A percentile compares a stretch with the other conserved stretches of the same genome.
Evolutionary conservation across 2,113 vertebrate genomes (phyloP).

Genomic region (Gavia stellata): DNA sequence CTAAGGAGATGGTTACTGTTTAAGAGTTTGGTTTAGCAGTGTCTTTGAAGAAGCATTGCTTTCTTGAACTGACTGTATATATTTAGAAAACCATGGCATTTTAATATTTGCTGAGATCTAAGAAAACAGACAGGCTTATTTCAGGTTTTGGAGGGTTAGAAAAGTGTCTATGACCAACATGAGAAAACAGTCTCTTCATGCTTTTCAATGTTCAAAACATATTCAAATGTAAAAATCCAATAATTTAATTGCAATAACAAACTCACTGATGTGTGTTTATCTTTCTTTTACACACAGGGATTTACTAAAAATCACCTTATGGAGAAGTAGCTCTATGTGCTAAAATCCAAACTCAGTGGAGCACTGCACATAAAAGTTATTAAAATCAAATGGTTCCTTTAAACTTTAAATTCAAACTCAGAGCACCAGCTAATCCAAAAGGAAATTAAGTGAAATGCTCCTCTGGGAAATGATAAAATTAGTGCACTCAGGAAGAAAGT

Average conservation of each 20-base stretch:
- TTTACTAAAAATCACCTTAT: constrained; percentile 87
- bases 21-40: neutral
- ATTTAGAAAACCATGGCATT: neutral
- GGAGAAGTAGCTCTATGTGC: constrained; percentile 74
- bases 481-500: neutral
- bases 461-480: constrained; percentile 57
- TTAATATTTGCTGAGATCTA: constrained; percentile 34
- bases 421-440: constrained; percentile 76
- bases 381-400: constrained; percentile 83
- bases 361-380: constrained; percentile 80
- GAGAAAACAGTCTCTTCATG: constrained; percentile 68
- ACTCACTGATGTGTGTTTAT: constrained; percentile 89
- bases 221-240: constrained; percentile 79
- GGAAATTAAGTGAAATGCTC: constrained; percentile 69
- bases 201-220: constrained; percentile 77
- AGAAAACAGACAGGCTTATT: constrained; percentile 49
- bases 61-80: neutral
- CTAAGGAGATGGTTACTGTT: neutral
- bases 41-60: constrained; percentile 11
- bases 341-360: constrained; percentile 80
- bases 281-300: constrained; percentile 86
- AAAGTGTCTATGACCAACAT: constrained; percentile 72
- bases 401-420: constrained; percentile 80
- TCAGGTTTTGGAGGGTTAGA: constrained; percentile 61
- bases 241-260: constrained; percentile 89